These are phyloP conservation scores for Phaethon lepturus DNA, from an alignment of 2,113 vertebrate genomes.

Conservation along the genomic window DNA sequence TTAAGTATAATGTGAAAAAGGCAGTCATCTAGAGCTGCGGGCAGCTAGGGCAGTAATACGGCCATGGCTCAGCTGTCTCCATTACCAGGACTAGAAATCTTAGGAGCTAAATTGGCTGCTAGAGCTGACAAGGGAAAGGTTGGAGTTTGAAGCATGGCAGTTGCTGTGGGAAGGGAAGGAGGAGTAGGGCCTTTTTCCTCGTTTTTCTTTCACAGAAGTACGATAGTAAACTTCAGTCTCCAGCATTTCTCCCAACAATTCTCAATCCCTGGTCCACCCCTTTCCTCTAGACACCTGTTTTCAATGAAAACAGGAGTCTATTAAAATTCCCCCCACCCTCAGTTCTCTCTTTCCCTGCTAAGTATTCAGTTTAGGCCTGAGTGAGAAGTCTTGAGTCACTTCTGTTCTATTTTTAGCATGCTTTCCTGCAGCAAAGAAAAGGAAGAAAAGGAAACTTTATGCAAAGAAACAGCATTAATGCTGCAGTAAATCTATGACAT, in stretches of 20 bases:
- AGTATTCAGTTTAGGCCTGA: background rate
- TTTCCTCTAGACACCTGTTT: background rate
- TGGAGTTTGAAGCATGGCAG: background rate
- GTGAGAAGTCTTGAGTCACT: background rate
- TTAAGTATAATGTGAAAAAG: background rate
- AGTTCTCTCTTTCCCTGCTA: background rate
- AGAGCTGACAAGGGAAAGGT: background rate
- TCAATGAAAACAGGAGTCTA: background rate
- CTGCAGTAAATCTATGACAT: background rate
- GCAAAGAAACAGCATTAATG: background rate
- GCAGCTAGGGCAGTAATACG: background rate
- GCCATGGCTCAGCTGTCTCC: background rate
- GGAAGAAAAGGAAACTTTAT: background rate
- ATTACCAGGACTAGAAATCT: background rate
- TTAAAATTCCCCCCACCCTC: background rate
- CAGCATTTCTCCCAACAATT: background rate
- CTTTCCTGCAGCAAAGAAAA: background rate
- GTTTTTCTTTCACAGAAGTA: background rate
- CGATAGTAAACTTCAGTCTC: fast-evolving
- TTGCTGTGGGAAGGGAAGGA: background rate
- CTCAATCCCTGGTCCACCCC: background rate
- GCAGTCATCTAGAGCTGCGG: background rate
- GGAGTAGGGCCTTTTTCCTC: background rate
- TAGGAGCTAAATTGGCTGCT: background rate
- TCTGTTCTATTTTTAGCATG: background rate